phyloP scores from a whole-genome alignment of 2,888 invertebrate genomes.

The Sarcophaga caerulescens region DNA sequence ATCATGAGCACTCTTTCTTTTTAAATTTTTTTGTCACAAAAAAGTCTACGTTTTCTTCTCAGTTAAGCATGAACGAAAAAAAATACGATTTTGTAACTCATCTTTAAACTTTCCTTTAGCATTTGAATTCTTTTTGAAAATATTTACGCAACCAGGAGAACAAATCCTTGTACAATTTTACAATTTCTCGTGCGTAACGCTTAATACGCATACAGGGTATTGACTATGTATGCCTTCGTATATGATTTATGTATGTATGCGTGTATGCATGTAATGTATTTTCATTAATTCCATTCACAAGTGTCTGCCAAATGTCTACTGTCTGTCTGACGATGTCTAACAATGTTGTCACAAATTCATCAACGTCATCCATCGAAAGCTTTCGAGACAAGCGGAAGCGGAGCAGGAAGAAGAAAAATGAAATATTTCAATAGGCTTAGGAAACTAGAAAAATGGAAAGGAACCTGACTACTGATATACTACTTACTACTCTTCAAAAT shows the following conservation, averaged over 20 bases:
- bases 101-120: too few relatives aligned
- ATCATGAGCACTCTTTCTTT: too few relatives aligned
- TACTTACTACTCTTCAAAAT: too few relatives aligned
- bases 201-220: not conserved
- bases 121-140: not conserved
- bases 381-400: not conserved
- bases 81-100: too few relatives aligned
- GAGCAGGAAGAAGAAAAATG: not conserved
- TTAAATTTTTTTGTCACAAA: too few relatives aligned
- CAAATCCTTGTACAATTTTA: not conserved
- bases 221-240: not conserved
- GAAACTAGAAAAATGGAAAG: not conserved
- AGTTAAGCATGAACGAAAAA: too few relatives aligned
- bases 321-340: not conserved
- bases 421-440: slow-evolving; percentile 28
- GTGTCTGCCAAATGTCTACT: slow-evolving; percentile 55
- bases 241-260: not conserved
- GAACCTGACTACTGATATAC: not conserved
- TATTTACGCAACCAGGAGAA: not conserved
- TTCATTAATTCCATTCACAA: not conserved
- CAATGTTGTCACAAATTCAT: slow-evolving; percentile 58
- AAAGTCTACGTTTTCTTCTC: too few relatives aligned
- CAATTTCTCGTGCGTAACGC: not conserved
- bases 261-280: not conserved
- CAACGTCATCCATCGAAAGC: slow-evolving; percentile 51